phyloP scores from a whole-genome alignment of 2,888 invertebrate species.

The Lepetodrilus schrolli region DNA sequence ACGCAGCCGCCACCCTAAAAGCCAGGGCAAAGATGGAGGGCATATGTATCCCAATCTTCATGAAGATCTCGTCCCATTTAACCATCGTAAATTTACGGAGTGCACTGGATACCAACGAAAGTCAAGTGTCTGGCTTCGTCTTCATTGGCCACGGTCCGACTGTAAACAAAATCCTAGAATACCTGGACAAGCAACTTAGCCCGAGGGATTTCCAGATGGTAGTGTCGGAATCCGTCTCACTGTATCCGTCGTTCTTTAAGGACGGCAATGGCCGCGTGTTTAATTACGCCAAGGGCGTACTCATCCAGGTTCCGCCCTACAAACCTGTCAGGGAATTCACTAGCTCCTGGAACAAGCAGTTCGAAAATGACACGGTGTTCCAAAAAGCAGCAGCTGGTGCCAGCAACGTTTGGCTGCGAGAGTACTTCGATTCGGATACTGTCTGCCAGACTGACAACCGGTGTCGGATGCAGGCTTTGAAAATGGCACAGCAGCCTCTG shows the following conservation, averaged over 20 bases:
- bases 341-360: neutral
- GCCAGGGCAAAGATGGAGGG: conserved; percentile 17
- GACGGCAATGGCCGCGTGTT: neutral
- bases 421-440: neutral
- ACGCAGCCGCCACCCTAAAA: conserved; percentile 32
- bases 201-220: neutral
- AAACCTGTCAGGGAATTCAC: neutral
- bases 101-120: conserved; percentile 23
- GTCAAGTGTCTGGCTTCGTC: conserved; percentile 36
- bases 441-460: neutral
- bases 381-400: neutral
- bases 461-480: neutral
- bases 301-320: neutral
- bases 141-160: conserved; percentile 34
- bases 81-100: neutral
- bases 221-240: neutral
- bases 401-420: neutral
- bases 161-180: conserved; percentile 32
- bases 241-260: neutral
- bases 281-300: neutral
- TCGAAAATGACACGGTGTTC: neutral
- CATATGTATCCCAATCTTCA: conserved; percentile 41
- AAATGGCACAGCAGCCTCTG: neutral
- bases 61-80: neutral
- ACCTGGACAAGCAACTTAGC: conserved; percentile 30